phyloP scores from a whole-genome alignment of 2,113 vertebrate genomes.

The Paratilapia polleni region DNA sequence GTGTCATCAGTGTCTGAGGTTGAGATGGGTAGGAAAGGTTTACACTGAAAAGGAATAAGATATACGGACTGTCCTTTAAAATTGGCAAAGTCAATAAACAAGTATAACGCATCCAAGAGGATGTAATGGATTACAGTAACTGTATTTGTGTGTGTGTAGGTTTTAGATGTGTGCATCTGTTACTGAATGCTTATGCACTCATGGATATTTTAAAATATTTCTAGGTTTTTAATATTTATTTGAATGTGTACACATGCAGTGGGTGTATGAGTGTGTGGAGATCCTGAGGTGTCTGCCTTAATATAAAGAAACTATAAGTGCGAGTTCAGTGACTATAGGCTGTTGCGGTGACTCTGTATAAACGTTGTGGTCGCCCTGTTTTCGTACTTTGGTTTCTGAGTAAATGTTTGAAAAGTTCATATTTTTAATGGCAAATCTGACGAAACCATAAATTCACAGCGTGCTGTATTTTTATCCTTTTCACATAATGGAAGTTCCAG shows the following conservation, averaged over 20 bases:
- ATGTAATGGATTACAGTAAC: conserved; percentile 58
- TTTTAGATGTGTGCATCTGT: conserved; percentile 11
- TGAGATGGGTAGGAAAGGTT: conserved; percentile 57
- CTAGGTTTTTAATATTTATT: conserved; percentile 16
- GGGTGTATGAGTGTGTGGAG: conserved; percentile 1
- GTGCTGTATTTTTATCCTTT: conserved; percentile 80
- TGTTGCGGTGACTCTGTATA: conserved; percentile 79
- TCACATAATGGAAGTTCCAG: conserved; percentile 82
- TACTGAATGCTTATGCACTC: conserved; percentile 10
- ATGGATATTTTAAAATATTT: conserved; percentile 57
- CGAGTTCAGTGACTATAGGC: conserved; percentile 51
- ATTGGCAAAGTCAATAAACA: conserved; percentile 64
- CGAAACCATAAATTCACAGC: conserved; percentile 79
- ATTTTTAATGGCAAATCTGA: conserved; percentile 79
- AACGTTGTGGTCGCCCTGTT: conserved; percentile 80
- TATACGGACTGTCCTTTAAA: conserved; percentile 59
- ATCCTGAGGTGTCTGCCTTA: conserved; percentile 51
- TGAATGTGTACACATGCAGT: conserved; percentile 29
- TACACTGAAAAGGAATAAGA: conserved; percentile 58
- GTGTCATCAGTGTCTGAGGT: conserved; percentile 75
- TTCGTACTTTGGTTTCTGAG: conserved; percentile 80
- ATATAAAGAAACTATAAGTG: conserved; percentile 67
- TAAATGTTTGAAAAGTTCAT: conserved; percentile 77
- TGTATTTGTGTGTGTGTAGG: conserved; percentile 4
- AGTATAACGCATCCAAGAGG: conserved; percentile 44